Conservation (phyloP, 2,797 vertebrate species). For the Taenioides sp. region DNA sequence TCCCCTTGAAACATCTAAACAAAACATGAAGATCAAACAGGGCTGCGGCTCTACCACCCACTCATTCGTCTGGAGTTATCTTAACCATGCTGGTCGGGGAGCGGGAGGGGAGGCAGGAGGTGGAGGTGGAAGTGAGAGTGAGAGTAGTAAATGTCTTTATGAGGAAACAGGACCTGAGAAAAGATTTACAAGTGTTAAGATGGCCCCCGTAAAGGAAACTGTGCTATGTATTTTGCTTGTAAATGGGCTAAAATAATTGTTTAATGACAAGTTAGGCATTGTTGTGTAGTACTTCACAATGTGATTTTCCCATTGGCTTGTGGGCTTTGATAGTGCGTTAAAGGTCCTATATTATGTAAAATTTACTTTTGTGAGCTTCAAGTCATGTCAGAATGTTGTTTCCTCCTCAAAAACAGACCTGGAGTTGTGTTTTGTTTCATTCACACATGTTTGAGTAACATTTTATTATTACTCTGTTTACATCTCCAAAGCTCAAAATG, state of each 20-base stretch:
- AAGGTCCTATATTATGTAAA: background rate
- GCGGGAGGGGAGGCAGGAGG: slow-evolving; percentile 34
- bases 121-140: slow-evolving; percentile 52
- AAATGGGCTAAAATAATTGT: background rate
- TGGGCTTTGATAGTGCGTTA: background rate
- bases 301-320: background rate
- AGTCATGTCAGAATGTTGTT: too few species aligned
- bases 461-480: too few species aligned
- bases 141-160: slow-evolving; percentile 64
- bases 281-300: background rate
- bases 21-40: slow-evolving; percentile 81
- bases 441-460: too few species aligned
- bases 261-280: background rate
- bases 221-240: slow-evolving; percentile 23
- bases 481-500: too few species aligned
- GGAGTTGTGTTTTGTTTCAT: too few species aligned
- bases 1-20: slow-evolving; percentile 82
- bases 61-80: slow-evolving; percentile 75
- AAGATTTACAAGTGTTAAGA: slow-evolving; percentile 40
- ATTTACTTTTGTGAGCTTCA: too few species aligned
- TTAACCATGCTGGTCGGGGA: slow-evolving; percentile 74
- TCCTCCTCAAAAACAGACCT: too few species aligned
- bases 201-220: slow-evolving; percentile 55
- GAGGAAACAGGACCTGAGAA: slow-evolving; percentile 46
- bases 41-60: slow-evolving; percentile 76